A percentile compares a stretch with the other conserved stretches of the same genome.
Evolutionary conservation across 2,888 invertebrate genomes (phyloP).

Genomic region (Melangyna quadrimaculata): DNA sequence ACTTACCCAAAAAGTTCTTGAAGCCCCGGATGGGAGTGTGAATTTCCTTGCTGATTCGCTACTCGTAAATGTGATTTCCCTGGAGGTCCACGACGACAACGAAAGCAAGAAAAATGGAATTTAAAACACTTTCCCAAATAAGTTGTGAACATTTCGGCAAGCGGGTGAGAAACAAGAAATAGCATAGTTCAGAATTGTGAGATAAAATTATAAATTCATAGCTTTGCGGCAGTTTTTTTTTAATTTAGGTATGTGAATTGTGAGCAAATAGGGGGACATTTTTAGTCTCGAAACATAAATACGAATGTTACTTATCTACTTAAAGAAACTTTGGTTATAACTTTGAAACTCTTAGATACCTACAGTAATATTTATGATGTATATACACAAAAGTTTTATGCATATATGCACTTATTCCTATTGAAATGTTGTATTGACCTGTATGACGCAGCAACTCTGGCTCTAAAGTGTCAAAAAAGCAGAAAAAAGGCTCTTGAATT

Average conservation of each 20-base stretch:
- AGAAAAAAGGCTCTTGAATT: too few relatives aligned
- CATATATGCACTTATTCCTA: too few relatives aligned
- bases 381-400: too few relatives aligned
- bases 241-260: too few relatives aligned
- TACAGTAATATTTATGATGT: too few relatives aligned
- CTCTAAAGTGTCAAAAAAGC: too few relatives aligned
- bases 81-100: constrained; percentile 55
- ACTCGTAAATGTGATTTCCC: constrained; percentile 71
- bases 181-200: constrained; percentile 43
- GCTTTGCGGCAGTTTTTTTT: constrained; percentile 49
- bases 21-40: constrained; percentile 31
- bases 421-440: too few relatives aligned
- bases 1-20: constrained; percentile 45
- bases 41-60: constrained; percentile 53
- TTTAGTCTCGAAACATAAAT: neutral
- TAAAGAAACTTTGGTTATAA: neutral
- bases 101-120: constrained; percentile 44
- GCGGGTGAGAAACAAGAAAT: constrained; percentile 12
- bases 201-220: constrained; percentile 70
- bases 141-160: neutral
- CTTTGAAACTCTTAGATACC: neutral
- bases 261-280: neutral
- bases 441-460: too few relatives aligned
- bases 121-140: constrained; percentile 52
- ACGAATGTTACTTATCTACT: neutral